Evolutionary conservation across 2,113 vertebrate genomes (phyloP).

Genomic region (Coryphaenoides rupestris): DNA sequence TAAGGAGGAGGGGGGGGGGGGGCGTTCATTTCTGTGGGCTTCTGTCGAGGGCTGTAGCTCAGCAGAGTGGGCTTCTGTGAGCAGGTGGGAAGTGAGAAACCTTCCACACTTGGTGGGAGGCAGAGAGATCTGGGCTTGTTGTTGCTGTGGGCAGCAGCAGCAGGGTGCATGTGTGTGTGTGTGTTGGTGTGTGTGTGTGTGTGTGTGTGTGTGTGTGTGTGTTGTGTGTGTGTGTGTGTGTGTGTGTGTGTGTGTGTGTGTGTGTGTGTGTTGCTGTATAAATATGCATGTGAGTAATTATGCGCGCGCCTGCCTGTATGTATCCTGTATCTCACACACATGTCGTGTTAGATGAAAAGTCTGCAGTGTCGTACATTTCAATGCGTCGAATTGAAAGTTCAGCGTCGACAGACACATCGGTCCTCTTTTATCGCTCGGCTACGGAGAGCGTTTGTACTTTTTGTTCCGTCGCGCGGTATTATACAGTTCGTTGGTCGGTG

Average conservation of each 20-base stretch:
- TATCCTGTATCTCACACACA: slow-evolving; percentile 27
- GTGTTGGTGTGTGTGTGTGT: slow-evolving; percentile 37
- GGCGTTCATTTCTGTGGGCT: slow-evolving; percentile 42
- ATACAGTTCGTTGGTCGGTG: too few relatives aligned
- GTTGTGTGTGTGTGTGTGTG: neutral
- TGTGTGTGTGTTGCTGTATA: too few relatives aligned
- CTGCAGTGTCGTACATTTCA: too few relatives aligned
- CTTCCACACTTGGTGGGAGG: slow-evolving; percentile 73
- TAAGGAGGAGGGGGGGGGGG: too few relatives aligned
- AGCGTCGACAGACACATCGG: too few relatives aligned
- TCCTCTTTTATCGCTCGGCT: too few relatives aligned
- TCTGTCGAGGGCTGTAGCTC: slow-evolving; percentile 49
- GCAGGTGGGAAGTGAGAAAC: slow-evolving; percentile 76
- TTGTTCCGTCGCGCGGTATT: too few relatives aligned
- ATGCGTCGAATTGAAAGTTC: too few relatives aligned
- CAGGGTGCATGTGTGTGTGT: slow-evolving; percentile 39
- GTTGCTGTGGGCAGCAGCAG: slow-evolving; percentile 64
- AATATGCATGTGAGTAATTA: slow-evolving; percentile 3
- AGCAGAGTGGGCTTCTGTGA: slow-evolving; percentile 63
- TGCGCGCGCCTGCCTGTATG: slow-evolving; percentile 7
- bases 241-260: slow-evolving; percentile 49
- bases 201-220: slow-evolving; percentile 21
- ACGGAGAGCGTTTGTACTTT: too few relatives aligned
- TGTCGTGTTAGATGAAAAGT: too few relatives aligned
- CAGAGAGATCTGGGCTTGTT: slow-evolving; percentile 64